These are phyloP conservation scores for Symphodus melops DNA, from an alignment of 2,113 vertebrate species.

Conservation along the genomic window DNA sequence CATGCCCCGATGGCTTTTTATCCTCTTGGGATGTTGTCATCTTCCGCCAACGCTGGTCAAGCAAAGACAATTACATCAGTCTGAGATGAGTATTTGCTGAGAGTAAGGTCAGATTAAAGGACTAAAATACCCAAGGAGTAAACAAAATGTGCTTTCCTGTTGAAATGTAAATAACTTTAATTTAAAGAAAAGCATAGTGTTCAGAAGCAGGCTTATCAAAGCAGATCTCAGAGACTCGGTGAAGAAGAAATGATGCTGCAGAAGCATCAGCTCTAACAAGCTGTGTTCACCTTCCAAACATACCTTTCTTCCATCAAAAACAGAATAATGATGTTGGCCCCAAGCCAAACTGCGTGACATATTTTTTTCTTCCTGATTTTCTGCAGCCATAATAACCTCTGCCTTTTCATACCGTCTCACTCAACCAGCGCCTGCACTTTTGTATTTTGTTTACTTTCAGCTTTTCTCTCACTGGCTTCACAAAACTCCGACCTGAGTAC, in stretches of 20 bases:
- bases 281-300: background rate
- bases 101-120: background rate
- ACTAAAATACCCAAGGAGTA: background rate
- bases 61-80: slow-evolving; percentile 28
- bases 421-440: background rate
- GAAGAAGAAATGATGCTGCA: background rate
- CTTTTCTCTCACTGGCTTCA: background rate
- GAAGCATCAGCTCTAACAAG: background rate
- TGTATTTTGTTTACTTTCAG: background rate
- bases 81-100: background rate
- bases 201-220: background rate
- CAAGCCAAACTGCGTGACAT: background rate
- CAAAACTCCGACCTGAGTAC: background rate
- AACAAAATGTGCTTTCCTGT: background rate
- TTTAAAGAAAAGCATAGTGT: background rate
- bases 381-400: background rate
- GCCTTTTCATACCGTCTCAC: background rate
- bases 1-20: slow-evolving; percentile 66
- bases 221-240: background rate
- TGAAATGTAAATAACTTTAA: background rate
- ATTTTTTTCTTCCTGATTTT: slow-evolving; percentile 3
- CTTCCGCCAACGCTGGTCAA: slow-evolving; percentile 85
- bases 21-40: slow-evolving; percentile 85
- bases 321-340: slow-evolving; percentile 4
- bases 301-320: background rate